Evolutionary conservation across 1,140 invertebrate species (phyloP).

Genomic region (Rhyzopertha dominica): DNA sequence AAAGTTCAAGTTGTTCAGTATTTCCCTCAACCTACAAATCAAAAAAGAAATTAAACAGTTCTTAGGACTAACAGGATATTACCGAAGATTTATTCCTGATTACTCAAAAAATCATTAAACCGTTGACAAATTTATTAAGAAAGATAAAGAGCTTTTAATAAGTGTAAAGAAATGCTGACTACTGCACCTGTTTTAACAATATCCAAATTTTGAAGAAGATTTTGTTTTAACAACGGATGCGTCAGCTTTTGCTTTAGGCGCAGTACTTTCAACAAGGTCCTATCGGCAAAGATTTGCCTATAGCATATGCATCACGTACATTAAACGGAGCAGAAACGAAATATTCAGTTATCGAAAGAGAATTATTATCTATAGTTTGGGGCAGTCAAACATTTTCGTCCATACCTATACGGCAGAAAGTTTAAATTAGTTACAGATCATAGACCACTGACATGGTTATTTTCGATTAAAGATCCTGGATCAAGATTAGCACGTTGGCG

Average conservation of each 20-base stretch:
- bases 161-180: slow-evolving; percentile 6
- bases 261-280: slow-evolving; percentile 20
- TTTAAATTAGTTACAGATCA: slow-evolving; percentile 54
- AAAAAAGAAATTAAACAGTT: slow-evolving; percentile 43
- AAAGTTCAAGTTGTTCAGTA: slow-evolving; percentile 42
- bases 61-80: slow-evolving; percentile 45
- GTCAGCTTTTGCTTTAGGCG: slow-evolving; percentile 17
- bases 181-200: slow-evolving; percentile 24
- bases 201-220: slow-evolving; percentile 27
- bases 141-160: slow-evolving; percentile 38
- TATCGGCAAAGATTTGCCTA: slow-evolving; percentile 28
- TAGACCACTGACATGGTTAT: slow-evolving; percentile 47
- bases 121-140: slow-evolving; percentile 40
- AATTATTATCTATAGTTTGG: slow-evolving; percentile 45
- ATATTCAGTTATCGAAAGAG: slow-evolving; percentile 45
- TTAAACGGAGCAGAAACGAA: slow-evolving; percentile 45
- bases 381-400: slow-evolving; percentile 45
- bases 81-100: slow-evolving; percentile 43
- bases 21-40: slow-evolving; percentile 40
- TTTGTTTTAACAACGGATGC: slow-evolving; percentile 31
- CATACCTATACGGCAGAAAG: slow-evolving; percentile 48
- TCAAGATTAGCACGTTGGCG: slow-evolving; percentile 46
- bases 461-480: slow-evolving; percentile 46
- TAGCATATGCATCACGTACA: slow-evolving; percentile 43
- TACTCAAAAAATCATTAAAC: slow-evolving; percentile 39